These are phyloP conservation scores for Lepilemur septentrionalis DNA, from an alignment of 2,797 vertebrate genomes.

Conservation along the genomic window DNA sequence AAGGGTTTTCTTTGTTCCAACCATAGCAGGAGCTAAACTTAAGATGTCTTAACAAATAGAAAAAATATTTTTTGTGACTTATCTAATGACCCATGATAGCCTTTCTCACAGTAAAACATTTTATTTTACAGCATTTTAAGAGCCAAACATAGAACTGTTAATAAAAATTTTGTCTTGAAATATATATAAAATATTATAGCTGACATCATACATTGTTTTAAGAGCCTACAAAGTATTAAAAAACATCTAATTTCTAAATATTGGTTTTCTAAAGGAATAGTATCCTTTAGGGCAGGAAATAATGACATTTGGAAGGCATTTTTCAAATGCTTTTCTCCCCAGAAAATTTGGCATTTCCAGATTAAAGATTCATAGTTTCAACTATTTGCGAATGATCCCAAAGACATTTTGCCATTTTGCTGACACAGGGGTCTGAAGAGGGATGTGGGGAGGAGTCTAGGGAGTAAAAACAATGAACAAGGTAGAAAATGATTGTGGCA, in stretches of 20 bases:
- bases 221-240: not conserved
- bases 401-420: not conserved
- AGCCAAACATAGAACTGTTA: not conserved
- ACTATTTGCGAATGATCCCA: not conserved
- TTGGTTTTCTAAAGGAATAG: not conserved
- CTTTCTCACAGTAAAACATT: not conserved
- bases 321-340: slow-evolving; percentile 13
- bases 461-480: not conserved
- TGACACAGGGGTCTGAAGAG: not conserved
- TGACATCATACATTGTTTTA: not conserved
- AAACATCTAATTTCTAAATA: slow-evolving; percentile 6
- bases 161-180: slow-evolving; percentile 24
- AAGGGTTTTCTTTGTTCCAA: slow-evolving; percentile 19
- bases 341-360: slow-evolving; percentile 15
- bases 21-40: not conserved
- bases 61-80: not conserved
- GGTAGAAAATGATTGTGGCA: not conserved
- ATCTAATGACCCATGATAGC: not conserved
- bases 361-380: not conserved
- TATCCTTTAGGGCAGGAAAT: not conserved
- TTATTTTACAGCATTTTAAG: not conserved
- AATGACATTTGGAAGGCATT: not conserved
- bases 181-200: not conserved
- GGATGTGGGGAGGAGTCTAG: not conserved
- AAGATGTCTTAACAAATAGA: not conserved